phyloP scores from a whole-genome alignment of 2,888 invertebrate species.

The Xylocampa areola region DNA sequence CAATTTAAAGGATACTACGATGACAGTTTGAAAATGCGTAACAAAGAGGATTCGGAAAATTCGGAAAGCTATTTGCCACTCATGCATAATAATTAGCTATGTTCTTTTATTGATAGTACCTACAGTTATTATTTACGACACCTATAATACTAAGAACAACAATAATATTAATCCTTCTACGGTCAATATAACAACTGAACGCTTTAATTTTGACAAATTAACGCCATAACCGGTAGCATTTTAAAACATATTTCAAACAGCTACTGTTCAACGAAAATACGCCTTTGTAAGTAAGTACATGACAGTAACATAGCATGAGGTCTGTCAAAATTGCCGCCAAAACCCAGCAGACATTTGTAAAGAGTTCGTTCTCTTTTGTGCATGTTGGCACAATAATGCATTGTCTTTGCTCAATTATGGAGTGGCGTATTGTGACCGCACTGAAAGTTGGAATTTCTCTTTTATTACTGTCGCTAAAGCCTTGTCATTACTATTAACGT shows the following conservation, averaged over 20 bases:
- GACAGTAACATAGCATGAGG: conserved; percentile 77
- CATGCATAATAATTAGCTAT: conserved; percentile 11
- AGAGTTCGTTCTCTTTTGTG: conserved; percentile 67
- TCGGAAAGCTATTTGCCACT: too few relatives aligned
- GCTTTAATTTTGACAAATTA: conserved; percentile 81
- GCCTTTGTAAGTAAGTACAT: conserved; percentile 67
- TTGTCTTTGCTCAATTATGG: conserved; percentile 88
- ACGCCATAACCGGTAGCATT: conserved; percentile 79
- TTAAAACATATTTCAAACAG: conserved; percentile 66
- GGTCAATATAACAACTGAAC: conserved; percentile 60
- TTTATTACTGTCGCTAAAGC: conserved; percentile 66
- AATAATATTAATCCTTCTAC: conserved; percentile 10
- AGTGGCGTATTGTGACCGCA: conserved; percentile 78
- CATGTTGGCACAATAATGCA: conserved; percentile 75
- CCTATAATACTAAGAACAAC: conserved; percentile 26
- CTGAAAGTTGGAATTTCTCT: conserved; percentile 79
- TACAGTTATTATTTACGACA: conserved; percentile 24
- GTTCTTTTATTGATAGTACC: conserved; percentile 1
- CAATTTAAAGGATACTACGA: conserved; percentile 18
- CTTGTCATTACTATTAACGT: conserved; percentile 59
- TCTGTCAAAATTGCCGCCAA: conserved; percentile 82
- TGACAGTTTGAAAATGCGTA: too few relatives aligned
- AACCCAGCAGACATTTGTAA: conserved; percentile 67
- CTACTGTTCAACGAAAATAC: conserved; percentile 64
- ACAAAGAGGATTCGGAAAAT: too few relatives aligned